Percentiles rank a stretch among this genome's conserved stretches.
phyloP scores from a whole-genome alignment of 2,888 invertebrate genomes.

The Zhengitettix transpicula region DNA sequence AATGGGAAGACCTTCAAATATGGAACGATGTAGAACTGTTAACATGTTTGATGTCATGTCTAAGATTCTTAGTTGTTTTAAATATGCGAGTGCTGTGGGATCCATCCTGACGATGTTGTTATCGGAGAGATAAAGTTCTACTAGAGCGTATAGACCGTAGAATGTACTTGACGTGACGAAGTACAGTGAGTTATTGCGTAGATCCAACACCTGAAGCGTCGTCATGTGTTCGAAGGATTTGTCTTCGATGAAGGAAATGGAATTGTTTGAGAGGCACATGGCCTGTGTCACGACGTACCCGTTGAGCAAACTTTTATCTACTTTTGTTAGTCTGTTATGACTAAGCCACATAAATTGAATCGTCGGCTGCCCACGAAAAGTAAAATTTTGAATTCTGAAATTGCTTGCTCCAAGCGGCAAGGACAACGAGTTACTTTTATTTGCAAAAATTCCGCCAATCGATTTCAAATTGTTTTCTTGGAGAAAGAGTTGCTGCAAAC shows the following conservation, averaged over 20 bases:
- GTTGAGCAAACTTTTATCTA: conserved; percentile 57
- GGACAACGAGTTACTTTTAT: neutral
- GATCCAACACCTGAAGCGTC: conserved; percentile 58
- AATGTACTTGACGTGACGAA: conserved; percentile 58
- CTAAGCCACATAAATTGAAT: conserved; percentile 80
- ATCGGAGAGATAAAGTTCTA: conserved; percentile 59
- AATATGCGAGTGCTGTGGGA: conserved; percentile 52
- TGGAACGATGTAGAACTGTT: conserved; percentile 49
- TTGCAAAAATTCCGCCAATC: neutral
- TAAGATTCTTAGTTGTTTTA: conserved; percentile 56
- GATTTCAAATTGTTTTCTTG: neutral
- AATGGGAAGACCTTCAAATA: conserved; percentile 61
- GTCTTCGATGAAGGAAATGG: conserved; percentile 63
- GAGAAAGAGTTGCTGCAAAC: neutral
- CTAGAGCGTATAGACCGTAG: conserved; percentile 54
- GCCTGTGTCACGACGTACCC: conserved; percentile 63
- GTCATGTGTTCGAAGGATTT: conserved; percentile 63
- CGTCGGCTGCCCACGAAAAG: conserved; percentile 62
- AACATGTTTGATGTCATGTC: conserved; percentile 68
- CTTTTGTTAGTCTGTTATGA: conserved; percentile 56
- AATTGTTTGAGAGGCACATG: conserved; percentile 68
- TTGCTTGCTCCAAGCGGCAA: too few species aligned
- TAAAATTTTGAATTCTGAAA: conserved; percentile 48
- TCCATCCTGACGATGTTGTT: conserved; percentile 56
- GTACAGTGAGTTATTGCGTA: conserved; percentile 58